Percentiles rank a stretch among this genome's conserved stretches.
Conservation (phyloP, 2,797 vertebrate species). For the Leontopithecus rosalia region DNA sequence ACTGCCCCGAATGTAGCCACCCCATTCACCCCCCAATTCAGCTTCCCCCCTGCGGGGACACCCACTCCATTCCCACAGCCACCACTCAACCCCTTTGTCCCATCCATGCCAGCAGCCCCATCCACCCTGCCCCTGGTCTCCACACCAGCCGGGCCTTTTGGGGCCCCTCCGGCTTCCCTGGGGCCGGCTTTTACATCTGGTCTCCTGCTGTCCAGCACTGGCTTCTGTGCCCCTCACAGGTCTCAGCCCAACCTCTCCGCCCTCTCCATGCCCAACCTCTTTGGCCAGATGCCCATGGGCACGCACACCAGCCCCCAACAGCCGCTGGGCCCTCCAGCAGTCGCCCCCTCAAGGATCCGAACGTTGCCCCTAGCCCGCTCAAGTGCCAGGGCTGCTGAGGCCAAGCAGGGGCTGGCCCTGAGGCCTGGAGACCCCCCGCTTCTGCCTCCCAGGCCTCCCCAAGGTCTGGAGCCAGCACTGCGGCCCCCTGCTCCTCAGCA, state of each 20-base stretch:
- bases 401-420: constrained; percentile 73
- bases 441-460: constrained; percentile 81
- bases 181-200: constrained; percentile 88
- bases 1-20: constrained; percentile 74
- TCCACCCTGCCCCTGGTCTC: constrained; percentile 81
- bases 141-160: constrained; percentile 85
- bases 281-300: constrained; percentile 87
- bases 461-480: constrained; percentile 81
- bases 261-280: constrained; percentile 89
- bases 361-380: constrained; percentile 86
- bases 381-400: constrained; percentile 81
- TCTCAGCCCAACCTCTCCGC: constrained; percentile 85
- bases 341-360: constrained; percentile 84
- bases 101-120: constrained; percentile 80
- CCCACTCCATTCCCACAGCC: constrained; percentile 85
- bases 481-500: constrained; percentile 81
- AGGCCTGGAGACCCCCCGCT: constrained; percentile 81
- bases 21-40: constrained; percentile 84
- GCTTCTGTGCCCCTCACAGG: constrained; percentile 86
- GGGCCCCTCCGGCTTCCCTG: constrained; percentile 78
- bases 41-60: constrained; percentile 84
- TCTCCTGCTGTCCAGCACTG: constrained; percentile 82
- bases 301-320: constrained; percentile 80
- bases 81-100: constrained; percentile 92
- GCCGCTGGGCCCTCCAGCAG: constrained; percentile 79